These are phyloP conservation scores for Lepidochrysops patricia DNA, from an alignment of 2,888 invertebrate species.

Conservation along the genomic window DNA sequence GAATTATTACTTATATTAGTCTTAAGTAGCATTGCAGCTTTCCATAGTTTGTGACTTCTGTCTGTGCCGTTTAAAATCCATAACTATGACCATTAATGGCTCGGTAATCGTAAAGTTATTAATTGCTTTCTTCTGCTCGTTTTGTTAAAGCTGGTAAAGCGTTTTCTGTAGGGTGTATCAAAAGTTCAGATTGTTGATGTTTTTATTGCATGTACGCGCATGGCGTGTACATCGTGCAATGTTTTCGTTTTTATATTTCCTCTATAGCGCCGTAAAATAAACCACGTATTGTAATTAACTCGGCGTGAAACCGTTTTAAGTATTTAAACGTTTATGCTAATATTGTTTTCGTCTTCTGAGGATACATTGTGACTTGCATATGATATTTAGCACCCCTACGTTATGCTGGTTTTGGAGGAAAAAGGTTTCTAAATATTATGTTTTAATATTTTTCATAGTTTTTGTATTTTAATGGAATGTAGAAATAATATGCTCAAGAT, in stretches of 20 bases:
- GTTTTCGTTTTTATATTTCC: slow-evolving; percentile 38
- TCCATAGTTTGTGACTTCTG: slow-evolving; percentile 28
- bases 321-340: slow-evolving; percentile 30
- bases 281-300: slow-evolving; percentile 51
- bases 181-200: slow-evolving; percentile 25
- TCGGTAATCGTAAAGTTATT: background rate
- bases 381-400: background rate
- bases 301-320: slow-evolving; percentile 38
- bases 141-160: background rate
- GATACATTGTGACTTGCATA: background rate
- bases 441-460: background rate
- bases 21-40: slow-evolving; percentile 61
- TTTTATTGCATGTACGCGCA: slow-evolving; percentile 55
- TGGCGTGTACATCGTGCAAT: slow-evolving; percentile 57
- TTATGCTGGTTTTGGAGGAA: background rate
- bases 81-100: background rate
- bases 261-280: slow-evolving; percentile 39
- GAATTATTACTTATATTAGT: slow-evolving; percentile 67
- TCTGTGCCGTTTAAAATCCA: slow-evolving; percentile 32
- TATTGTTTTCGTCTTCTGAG: background rate
- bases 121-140: background rate
- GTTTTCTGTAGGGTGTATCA: slow-evolving; percentile 3
- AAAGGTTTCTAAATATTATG: background rate
- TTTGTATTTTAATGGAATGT: background rate
- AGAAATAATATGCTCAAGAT: background rate